These are phyloP conservation scores for Xylophagus ater DNA, from an alignment of 2,888 invertebrate genomes.

Conservation along the genomic window DNA sequence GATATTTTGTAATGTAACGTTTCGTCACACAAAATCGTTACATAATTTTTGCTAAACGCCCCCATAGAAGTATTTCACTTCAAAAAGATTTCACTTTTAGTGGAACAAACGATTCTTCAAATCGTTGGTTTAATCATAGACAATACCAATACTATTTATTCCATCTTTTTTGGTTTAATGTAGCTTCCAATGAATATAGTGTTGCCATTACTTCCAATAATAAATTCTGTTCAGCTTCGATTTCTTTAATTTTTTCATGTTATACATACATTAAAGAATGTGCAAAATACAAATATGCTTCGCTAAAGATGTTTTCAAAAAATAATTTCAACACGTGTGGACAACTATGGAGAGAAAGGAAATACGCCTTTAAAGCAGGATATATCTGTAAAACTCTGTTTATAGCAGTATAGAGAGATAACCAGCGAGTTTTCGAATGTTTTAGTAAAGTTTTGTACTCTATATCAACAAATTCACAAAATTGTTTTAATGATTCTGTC, in stretches of 20 bases:
- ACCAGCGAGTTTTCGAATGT: not conserved
- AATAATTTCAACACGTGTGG: slow-evolving; percentile 1
- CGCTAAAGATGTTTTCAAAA: slow-evolving; percentile 4
- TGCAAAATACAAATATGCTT: slow-evolving; percentile 3
- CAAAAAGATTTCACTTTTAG: too few relatives aligned
- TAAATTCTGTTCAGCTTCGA: not conserved
- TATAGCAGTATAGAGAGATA: not conserved
- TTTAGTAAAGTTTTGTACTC: not conserved
- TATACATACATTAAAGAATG: slow-evolving; percentile 1
- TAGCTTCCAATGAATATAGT: not conserved
- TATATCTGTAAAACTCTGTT: slow-evolving; percentile 1
- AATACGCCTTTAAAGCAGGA: slow-evolving; percentile 3
- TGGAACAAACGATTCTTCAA: not conserved
- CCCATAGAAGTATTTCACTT: too few relatives aligned
- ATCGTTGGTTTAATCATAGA: too few relatives aligned
- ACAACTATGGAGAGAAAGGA: not conserved
- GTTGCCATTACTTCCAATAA: not conserved
- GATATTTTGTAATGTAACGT: too few relatives aligned
- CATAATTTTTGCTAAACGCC: too few relatives aligned
- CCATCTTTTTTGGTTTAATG: not conserved
- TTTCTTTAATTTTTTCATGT: slow-evolving; percentile 1
- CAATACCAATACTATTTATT: too few relatives aligned
- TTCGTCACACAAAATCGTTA: too few relatives aligned
- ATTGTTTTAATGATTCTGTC: not conserved
- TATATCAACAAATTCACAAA: not conserved